These are phyloP conservation scores for Tiphia femorata DNA, from an alignment of 2,888 invertebrate genomes.

Conservation along the genomic window DNA sequence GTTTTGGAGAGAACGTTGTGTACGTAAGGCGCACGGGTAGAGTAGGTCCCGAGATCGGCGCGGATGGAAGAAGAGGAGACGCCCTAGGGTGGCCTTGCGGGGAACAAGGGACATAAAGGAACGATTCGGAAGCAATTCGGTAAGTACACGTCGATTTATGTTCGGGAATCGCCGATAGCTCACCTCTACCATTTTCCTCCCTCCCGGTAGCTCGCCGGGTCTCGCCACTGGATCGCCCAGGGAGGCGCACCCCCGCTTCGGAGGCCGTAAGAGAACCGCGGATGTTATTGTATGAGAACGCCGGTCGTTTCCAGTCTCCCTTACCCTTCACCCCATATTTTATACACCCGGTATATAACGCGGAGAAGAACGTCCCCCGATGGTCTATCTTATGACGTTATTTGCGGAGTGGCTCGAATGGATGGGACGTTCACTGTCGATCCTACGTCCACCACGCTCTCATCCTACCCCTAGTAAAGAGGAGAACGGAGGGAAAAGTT, in stretches of 20 bases:
- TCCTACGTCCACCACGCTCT: slow-evolving; percentile 27
- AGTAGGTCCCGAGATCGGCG: slow-evolving; percentile 17
- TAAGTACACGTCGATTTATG: slow-evolving; percentile 67
- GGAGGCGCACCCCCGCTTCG: slow-evolving; percentile 17
- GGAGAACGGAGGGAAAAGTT: slow-evolving; percentile 13
- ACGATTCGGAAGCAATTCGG: slow-evolving; percentile 66
- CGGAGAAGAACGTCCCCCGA: slow-evolving; percentile 41
- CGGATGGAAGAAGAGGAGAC: slow-evolving; percentile 22
- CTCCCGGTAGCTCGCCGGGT: background rate
- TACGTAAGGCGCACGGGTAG: slow-evolving; percentile 33
- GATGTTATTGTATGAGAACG: slow-evolving; percentile 57
- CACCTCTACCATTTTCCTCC: slow-evolving; percentile 48
- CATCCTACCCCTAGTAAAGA: too few species aligned
- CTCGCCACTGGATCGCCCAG: slow-evolving; percentile 20
- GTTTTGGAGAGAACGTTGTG: slow-evolving; percentile 11
- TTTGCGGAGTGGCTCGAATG: slow-evolving; percentile 51
- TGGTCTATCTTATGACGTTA: slow-evolving; percentile 54
- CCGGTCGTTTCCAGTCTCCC: slow-evolving; percentile 35
- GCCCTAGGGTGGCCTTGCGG: slow-evolving; percentile 28
- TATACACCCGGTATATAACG: slow-evolving; percentile 48
- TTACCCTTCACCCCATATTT: slow-evolving; percentile 45
- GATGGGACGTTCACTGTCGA: slow-evolving; percentile 41
- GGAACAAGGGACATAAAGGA: slow-evolving; percentile 57
- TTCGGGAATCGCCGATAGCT: slow-evolving; percentile 61
- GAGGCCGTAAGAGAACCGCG: slow-evolving; percentile 41